phyloP scores from a whole-genome alignment of 2,888 invertebrate genomes.

The Eupithecia insigniata region DNA sequence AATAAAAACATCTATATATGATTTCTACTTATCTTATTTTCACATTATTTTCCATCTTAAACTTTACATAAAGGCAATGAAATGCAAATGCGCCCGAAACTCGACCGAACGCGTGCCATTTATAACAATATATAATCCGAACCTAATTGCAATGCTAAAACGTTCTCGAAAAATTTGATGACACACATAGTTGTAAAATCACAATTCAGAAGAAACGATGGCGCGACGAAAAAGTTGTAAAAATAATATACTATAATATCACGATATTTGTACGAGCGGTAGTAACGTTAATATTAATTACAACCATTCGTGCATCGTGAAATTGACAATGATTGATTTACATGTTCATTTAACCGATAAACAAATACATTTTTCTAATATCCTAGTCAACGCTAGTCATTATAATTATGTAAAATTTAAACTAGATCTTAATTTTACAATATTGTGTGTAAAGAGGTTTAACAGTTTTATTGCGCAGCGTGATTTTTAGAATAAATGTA shows the following conservation, averaged over 20 bases:
- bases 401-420: constrained; percentile 47
- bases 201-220: no score
- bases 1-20: constrained; percentile 30
- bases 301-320: constrained; percentile 46
- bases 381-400: constrained; percentile 45
- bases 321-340: constrained; percentile 47
- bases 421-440: constrained; percentile 45
- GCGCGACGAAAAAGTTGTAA: no score
- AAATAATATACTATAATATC: constrained; percentile 19
- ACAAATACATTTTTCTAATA: constrained; percentile 45
- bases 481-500: constrained; percentile 48
- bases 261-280: constrained; percentile 33
- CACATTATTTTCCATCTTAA: constrained; percentile 22
- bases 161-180: constrained; percentile 19
- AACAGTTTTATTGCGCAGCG: constrained; percentile 47
- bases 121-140: constrained; percentile 12
- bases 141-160: constrained; percentile 23
- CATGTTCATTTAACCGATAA: constrained; percentile 46
- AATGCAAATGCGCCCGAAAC: constrained; percentile 18
- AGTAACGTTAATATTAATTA: constrained; percentile 45
- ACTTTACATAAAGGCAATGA: constrained; percentile 19
- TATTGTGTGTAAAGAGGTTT: constrained; percentile 47
- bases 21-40: constrained; percentile 20
- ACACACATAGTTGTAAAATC: constrained; percentile 15
- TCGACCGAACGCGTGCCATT: constrained; percentile 16